Evolutionary conservation across 2,888 invertebrate genomes (phyloP), one percentile per base, ranked within the genome.

Genomic region (Melanostoma mellinum): DNA sequence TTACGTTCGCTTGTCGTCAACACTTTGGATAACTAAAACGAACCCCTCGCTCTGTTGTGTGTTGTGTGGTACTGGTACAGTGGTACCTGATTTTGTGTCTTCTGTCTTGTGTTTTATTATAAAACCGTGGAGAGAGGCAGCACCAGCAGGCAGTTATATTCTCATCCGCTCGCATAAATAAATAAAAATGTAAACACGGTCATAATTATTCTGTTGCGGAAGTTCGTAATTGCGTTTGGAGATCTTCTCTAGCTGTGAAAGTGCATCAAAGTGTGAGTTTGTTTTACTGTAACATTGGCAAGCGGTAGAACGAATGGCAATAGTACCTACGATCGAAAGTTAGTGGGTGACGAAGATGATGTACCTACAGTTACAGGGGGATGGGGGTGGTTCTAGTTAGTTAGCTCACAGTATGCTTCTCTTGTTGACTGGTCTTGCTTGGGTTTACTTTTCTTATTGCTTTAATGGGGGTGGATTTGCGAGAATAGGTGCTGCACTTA

Each of bases 141-240:
- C 20, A 20, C 1, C 20, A 20, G 20, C 20, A 20, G 20, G 68
- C 50, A 69, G 58, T 46, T 56, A 38, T 50, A 36, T 53, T 52
- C 36, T 44, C 61, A 33, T 4, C 36, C 55, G 42, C 9, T 61
- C 40, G 55, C 10, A 44, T 52, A 61, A 48, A 36, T 48, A 48
- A 46, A 52, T 63, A 58, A 61, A 82, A 77, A 73, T 67, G 67
- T 73, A 77, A 77, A 82, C 73, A 73, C 10, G 50, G 53, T 60
- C 68, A 65, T 74, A 74, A 73, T 68, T 68, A 74, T 77, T 68
- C 46, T 73, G 56, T 73, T 73, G 58, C 73, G 77, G 69, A 77
- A 77, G 55, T 69, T 68, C 50, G 30, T 61, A 69, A 77, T 82
- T 73, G 40, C 44, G 56, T 67, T 42, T 48, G 36, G 42, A 63